Evolutionary conservation across 1,140 invertebrate genomes (phyloP).

Genomic region (Lepidurus packardi): DNA sequence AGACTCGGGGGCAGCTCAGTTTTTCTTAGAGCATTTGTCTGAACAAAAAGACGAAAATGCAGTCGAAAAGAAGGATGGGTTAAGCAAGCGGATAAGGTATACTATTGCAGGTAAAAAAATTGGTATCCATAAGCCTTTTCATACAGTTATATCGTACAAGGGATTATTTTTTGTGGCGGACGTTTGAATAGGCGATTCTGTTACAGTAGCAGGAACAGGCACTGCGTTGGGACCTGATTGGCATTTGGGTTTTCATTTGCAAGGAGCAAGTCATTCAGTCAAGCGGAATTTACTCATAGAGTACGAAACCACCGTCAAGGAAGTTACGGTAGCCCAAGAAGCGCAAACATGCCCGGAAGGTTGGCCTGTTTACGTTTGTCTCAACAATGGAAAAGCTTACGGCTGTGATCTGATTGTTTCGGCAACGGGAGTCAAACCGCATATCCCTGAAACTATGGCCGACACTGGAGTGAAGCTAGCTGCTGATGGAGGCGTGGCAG

Average conservation of each 20-base stretch:
- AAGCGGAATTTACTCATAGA: slow-evolving; percentile 50
- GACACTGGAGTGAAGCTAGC: slow-evolving; percentile 40
- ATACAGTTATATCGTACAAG: neutral
- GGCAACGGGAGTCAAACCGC: slow-evolving; percentile 81
- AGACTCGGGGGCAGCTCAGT: slow-evolving; percentile 90
- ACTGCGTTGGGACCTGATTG: slow-evolving; percentile 93
- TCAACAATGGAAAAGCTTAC: slow-evolving; percentile 68
- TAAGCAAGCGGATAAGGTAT: slow-evolving; percentile 62
- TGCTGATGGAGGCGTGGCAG: slow-evolving; percentile 67
- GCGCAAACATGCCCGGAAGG: slow-evolving; percentile 37
- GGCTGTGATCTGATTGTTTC: slow-evolving; percentile 90
- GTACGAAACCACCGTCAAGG: slow-evolving; percentile 65
- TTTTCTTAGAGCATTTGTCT: slow-evolving; percentile 58
- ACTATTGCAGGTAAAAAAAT: slow-evolving; percentile 48
- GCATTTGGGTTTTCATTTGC: slow-evolving; percentile 65
- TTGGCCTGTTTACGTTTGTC: slow-evolving; percentile 66
- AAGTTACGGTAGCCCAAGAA: slow-evolving; percentile 36
- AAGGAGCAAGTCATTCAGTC: slow-evolving; percentile 47
- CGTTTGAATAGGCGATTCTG: neutral
- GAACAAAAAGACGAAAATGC: slow-evolving; percentile 36
- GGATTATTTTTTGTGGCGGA: neutral
- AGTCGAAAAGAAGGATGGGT: slow-evolving; percentile 17
- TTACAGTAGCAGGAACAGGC: slow-evolving; percentile 46
- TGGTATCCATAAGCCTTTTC: no score
- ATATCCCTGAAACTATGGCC: slow-evolving; percentile 48